Conservation (phyloP, 2,797 vertebrate species). For the Coreius guichenoti region DNA sequence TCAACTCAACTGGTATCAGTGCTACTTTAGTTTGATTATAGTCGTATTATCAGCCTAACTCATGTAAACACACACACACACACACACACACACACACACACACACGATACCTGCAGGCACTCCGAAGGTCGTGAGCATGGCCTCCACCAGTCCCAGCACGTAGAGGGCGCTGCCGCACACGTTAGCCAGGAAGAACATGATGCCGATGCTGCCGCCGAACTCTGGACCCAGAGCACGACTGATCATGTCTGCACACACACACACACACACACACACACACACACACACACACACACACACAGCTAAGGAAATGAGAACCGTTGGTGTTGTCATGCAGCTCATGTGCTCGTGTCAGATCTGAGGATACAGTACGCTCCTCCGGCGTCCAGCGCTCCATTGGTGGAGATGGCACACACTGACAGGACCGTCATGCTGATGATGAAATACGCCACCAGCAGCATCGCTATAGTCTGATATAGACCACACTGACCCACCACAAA, state of each 20-base stretch:
- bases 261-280: not conserved
- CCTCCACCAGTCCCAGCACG: slow-evolving; percentile 88
- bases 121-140: slow-evolving; percentile 85
- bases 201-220: slow-evolving; percentile 90
- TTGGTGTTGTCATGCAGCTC: too few species aligned
- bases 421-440: slow-evolving; percentile 93
- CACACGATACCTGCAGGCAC: slow-evolving; percentile 74
- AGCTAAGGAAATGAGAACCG: slow-evolving; percentile 5
- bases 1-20: too few species aligned
- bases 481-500: slow-evolving; percentile 88
- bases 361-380: slow-evolving; percentile 95
- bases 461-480: slow-evolving; percentile 84
- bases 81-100: not conserved
- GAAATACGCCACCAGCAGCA: slow-evolving; percentile 89
- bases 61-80: not conserved
- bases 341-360: too few species aligned
- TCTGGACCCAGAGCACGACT: slow-evolving; percentile 90
- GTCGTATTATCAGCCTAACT: too few species aligned
- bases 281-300: not conserved
- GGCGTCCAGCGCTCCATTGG: slow-evolving; percentile 89
- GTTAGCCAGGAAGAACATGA: slow-evolving; percentile 93
- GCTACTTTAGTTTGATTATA: too few species aligned
- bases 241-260: slow-evolving; percentile 85
- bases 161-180: slow-evolving; percentile 88
- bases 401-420: slow-evolving; percentile 91